Base-by-base conservation (phyloP, 2,113 vertebrate genomes). In the Uria lomvia region DNA sequence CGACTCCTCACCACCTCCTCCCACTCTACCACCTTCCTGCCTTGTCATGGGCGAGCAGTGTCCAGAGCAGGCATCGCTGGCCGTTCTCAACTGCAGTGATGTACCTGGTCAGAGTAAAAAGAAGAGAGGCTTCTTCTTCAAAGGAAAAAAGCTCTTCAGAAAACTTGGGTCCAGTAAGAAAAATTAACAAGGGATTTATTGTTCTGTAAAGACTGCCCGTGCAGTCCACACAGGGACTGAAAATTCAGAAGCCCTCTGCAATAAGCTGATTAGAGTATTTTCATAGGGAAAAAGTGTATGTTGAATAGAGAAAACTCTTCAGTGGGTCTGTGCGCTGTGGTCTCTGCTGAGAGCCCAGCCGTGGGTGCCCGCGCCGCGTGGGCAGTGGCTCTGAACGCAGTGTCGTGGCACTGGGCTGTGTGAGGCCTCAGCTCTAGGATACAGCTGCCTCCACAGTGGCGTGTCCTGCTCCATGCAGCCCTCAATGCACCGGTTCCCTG, bases 161-260 rank as follows among this genome's bases (percentile, higher is more conserved):
- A 99, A 98, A 89, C 98, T 99, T 94, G 98, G 99, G 76, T 98
- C 98, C 86, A 98, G 98, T 97, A 99, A 99, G 98, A 99, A 99
- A 96, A 98, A 98, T 50, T 99, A 97, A 98, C 16, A 23, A 26
- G 62, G 34, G 53, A 32, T 71, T 75, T 55, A 19, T 26, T 71
- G 21, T 72, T 50, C 29, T 18, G 11, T 52, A 5, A 1, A 26
- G 63, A 13, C 79, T 80, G 68, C 72, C 56, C 24, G 40, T 13
- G 80, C 42, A 70, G 42, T 32, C 55, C 56, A 55, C 26, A 5
- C 34, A 43, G 86, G 79, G 82, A 70, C 83, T 55, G 36, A 70
- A 50, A 34, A 30, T 68, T 84, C 36, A 42, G 85, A 36, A 59
- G 75, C 55, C 40, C 71, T 86, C 42, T 58, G 84, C 97, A 92